A percentile compares a stretch with the other conserved stretches of the same genome.
phyloP scores from a whole-genome alignment of 2,888 invertebrate species.

The Tryphoninae sp. region DNA sequence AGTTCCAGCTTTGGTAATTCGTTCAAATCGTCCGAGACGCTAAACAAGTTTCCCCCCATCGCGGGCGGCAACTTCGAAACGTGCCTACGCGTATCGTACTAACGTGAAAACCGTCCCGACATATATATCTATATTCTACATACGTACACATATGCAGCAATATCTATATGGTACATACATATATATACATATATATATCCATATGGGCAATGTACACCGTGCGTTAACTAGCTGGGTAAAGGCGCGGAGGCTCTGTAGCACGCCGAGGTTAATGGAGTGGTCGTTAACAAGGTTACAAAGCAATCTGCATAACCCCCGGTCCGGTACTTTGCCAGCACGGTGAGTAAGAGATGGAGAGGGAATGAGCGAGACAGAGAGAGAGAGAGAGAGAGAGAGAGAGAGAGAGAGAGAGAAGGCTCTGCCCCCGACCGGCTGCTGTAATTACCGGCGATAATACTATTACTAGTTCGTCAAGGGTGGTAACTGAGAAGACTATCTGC shows the following conservation, averaged over 20 bases:
- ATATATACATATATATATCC: conserved; percentile 3
- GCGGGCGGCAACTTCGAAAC: conserved; percentile 43
- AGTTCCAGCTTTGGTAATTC: conserved; percentile 4
- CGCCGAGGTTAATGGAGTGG: conserved; percentile 79
- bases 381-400: conserved; percentile 67
- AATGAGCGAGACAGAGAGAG: conserved; percentile 48
- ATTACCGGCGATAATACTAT: conserved; percentile 78
- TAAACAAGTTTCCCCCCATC: conserved; percentile 15
- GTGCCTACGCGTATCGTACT: conserved; percentile 22
- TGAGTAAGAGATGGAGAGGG: conserved; percentile 64
- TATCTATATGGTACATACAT: conserved; percentile 13
- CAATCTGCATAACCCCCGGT: conserved; percentile 80
- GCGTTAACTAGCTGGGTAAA: conserved; percentile 39
- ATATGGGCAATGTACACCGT: neutral
- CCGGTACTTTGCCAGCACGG: conserved; percentile 72
- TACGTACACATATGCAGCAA: neutral
- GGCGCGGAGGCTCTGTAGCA: conserved; percentile 61
- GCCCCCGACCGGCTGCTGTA: conserved; percentile 72
- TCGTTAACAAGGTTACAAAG: conserved; percentile 81
- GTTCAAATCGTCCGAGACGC: conserved; percentile 28
- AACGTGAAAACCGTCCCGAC: conserved; percentile 41
- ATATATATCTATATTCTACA: conserved; percentile 15
- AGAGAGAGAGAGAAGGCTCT: conserved; percentile 59
- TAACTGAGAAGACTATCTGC: conserved; percentile 74
- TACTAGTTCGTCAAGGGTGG: conserved; percentile 77